Base-by-base conservation (phyloP, 2,797 vertebrate species). In the Sebastes hubbsi region DNA sequence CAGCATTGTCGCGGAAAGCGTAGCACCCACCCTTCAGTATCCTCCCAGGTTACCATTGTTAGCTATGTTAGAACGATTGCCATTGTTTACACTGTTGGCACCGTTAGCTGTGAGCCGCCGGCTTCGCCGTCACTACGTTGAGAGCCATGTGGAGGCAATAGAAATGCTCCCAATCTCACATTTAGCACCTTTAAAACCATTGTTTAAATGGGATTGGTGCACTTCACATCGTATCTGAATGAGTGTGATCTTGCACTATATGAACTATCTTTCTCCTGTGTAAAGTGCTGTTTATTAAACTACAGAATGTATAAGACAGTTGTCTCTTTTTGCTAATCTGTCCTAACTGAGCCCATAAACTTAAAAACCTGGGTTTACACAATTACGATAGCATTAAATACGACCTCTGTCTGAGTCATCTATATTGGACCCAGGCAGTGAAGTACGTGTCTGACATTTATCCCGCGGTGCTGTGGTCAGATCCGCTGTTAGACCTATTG, bases 401-500 rank as follows among this genome's bases (percentile, higher is more conserved):
- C n/a, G 75, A 60, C 58, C 49, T 42, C 32, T 36, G 71, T 75
- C 69, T 29, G 8, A 42, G 54, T 78, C 65, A 54, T 87, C 77
- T 73, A 74, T 86, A 59, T 77, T 75, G 56, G 63, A 83, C 29
- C 24, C 46, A 72, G 55, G 77, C 79, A 72, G 65, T 66, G 46
- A 80, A 82, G 77, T 71, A 75, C 32, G 65, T 65, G 78, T 87
- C 75, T 83, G 88, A 91, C 83, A 85, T 87, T 85, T 86, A 78
- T 81, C 78, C 72, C 73, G 87, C 42, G 72, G 82, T 1, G 55
- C 77, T 80, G 83, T 67, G 81, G 82, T 80, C 77, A 88, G 71
- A 91, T 87, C 83, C 54, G 68, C 81, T 91, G 81, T 84, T 82
- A 66, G 81, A 78, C 32, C 76, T 29, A 63, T 86, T 94, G 90